These are phyloP conservation scores for Hyposoter didymator DNA, from an alignment of 2,888 invertebrate species.

Conservation along the genomic window DNA sequence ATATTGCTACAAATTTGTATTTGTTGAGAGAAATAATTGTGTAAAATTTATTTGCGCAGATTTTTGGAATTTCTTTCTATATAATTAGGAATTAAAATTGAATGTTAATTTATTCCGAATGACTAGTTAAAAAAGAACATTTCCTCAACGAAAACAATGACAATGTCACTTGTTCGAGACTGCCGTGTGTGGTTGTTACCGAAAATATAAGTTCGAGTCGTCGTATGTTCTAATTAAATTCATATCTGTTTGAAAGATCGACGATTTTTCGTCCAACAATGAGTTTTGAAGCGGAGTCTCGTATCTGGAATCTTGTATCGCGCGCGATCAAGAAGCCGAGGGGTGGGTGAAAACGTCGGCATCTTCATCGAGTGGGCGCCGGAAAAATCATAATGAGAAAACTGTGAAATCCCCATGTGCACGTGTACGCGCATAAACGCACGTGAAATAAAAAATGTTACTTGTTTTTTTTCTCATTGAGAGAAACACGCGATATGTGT, in stretches of 20 bases:
- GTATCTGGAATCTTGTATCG: slow-evolving; percentile 27
- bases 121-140: neutral
- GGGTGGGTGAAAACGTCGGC: neutral
- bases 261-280: slow-evolving; percentile 25
- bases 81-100: neutral
- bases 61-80: neutral
- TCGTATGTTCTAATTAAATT: slow-evolving; percentile 10
- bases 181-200: neutral
- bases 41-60: neutral
- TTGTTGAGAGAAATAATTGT: neutral
- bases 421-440: neutral
- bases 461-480: slow-evolving; percentile 18
- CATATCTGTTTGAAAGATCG: slow-evolving; percentile 21
- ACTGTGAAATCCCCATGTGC: slow-evolving; percentile 18
- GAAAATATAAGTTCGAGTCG: neutral
- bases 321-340: neutral
- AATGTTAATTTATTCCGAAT: neutral
- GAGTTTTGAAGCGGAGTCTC: slow-evolving; percentile 17
- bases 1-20: neutral
- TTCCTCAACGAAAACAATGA: neutral
- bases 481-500: slow-evolving; percentile 43
- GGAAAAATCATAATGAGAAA: slow-evolving; percentile 38
- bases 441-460: neutral
- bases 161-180: neutral
- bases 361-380: slow-evolving; percentile 25